Conservation (phyloP, 2,888 invertebrate species). For the Nephrotoma appendiculata region DNA sequence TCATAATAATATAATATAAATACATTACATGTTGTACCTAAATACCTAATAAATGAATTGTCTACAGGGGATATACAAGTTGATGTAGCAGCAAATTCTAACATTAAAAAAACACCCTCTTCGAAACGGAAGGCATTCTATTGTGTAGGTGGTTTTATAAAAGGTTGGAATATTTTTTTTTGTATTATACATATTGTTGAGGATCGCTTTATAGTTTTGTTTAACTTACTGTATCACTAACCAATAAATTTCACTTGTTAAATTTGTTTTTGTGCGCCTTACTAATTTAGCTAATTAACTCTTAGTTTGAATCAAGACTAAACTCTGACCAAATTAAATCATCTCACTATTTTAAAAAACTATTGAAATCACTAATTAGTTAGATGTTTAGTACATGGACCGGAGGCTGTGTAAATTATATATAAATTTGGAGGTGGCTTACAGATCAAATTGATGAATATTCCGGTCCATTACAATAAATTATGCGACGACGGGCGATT, state of each 20-base stretch:
- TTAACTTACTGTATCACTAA: neutral
- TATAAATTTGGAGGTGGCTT: neutral
- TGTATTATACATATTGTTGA: neutral
- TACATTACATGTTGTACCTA: neutral
- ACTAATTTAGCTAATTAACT: neutral
- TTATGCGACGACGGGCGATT: neutral
- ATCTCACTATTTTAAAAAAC: neutral
- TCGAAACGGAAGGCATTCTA: conserved; percentile 14
- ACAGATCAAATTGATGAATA: neutral
- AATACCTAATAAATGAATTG: neutral
- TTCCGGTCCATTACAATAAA: neutral
- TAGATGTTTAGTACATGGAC: neutral
- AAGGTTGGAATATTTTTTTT: conserved; percentile 14
- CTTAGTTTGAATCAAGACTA: neutral
- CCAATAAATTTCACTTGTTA: neutral
- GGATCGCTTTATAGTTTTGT: neutral
- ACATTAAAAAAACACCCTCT: conserved; percentile 3
- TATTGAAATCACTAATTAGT: neutral
- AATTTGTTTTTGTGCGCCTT: neutral
- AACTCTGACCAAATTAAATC: neutral
- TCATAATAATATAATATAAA: neutral
- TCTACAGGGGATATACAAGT: conserved; percentile 3
- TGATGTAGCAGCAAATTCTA: conserved; percentile 2
- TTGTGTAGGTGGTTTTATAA: conserved; percentile 16
- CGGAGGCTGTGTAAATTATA: neutral